A percentile compares a stretch with the other conserved stretches of the same genome.
Evolutionary conservation across 2,888 invertebrate genomes (phyloP).

Genomic region (Aporophyla lueneburgensis): DNA sequence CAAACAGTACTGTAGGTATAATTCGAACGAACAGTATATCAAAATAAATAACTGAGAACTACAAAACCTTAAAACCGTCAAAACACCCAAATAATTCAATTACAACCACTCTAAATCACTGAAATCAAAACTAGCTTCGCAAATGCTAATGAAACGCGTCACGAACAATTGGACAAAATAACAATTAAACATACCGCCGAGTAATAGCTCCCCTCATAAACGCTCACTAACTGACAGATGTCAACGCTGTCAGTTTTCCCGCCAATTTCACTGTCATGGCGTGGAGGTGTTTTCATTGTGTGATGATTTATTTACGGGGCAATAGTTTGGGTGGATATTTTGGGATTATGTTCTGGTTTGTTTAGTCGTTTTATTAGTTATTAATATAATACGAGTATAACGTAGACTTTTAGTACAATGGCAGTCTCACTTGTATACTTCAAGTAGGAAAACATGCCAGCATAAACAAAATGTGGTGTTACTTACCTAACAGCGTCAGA

Average conservation of each 20-base stretch:
- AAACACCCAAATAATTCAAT: slow-evolving; percentile 37
- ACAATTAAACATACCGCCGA: slow-evolving; percentile 73
- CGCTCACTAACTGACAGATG: slow-evolving; percentile 76
- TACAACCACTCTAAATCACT: slow-evolving; percentile 42
- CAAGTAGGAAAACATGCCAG: not conserved
- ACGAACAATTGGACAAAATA: slow-evolving; percentile 69
- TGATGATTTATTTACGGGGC: slow-evolving; percentile 48
- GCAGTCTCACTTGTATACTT: not conserved
- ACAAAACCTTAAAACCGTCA: not conserved
- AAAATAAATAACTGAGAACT: not conserved
- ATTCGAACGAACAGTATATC: not conserved
- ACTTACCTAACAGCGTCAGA: not conserved
- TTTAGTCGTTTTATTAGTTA: not conserved
- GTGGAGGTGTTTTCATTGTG: slow-evolving; percentile 56
- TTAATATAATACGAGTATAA: not conserved
- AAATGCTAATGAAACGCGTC: slow-evolving; percentile 61
- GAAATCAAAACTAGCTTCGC: slow-evolving; percentile 55
- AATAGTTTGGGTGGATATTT: slow-evolving; percentile 44
- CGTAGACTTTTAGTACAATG: not conserved
- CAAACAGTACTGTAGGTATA: not conserved
- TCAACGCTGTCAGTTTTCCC: slow-evolving; percentile 80
- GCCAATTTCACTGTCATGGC: slow-evolving; percentile 74
- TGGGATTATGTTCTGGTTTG: not conserved
- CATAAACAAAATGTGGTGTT: not conserved
- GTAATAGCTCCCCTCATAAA: slow-evolving; percentile 75